Base-by-base conservation (phyloP, 1,140 invertebrate species). In the Eumaeus atala region DNA sequence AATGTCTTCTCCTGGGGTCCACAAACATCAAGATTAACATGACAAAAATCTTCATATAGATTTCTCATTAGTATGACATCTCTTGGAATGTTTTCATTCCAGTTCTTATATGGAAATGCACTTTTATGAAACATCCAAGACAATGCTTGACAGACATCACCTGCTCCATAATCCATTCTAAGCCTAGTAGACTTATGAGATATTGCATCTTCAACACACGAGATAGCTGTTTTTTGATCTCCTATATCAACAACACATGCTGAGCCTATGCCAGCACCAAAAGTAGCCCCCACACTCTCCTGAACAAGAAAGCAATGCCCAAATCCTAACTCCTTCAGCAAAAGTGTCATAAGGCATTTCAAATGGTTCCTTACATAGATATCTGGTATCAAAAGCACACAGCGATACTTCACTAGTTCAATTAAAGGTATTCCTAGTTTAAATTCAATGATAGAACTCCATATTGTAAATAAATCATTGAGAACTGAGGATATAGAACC, bases 231-330 rank as follows among this genome's bases (percentile, higher is more conserved):
- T 88, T 98, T 98, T 80, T 97, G 95, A 77, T 97, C 96, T 0
- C 97, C 97, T 47, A 98, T 93, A 83, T 99, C 97, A 7, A 99
- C 94, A 11, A 98, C 96, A 89, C 97, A 98, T 8, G 96, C 96
- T 79, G 93, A 95, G 18, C 95, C 93, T 11, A 98, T 88, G 14
- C 97, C 97, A 38, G 96, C 94, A 12, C 97, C 97, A 89, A 98
- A 98, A 12, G 96, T 97, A 2, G 96, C 95, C 37, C 95, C 96
- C 1, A 98, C 96, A 87, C 83, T 89, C 82, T 95, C 94, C 88
- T 96, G 94, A 37, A 96, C 87, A 12, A 98, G 87, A 81, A 98
- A 96, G 77, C 94, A 97, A n/a, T 93, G 92, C 33, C 92, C 93
- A 87, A 99, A 98, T 18, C 95, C 95, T 56, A 99, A 91, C 52